Evolutionary conservation across 2,797 vertebrate species (phyloP), one percentile per base, ranked within the genome.

Genomic region (Remorina albescens): DNA sequence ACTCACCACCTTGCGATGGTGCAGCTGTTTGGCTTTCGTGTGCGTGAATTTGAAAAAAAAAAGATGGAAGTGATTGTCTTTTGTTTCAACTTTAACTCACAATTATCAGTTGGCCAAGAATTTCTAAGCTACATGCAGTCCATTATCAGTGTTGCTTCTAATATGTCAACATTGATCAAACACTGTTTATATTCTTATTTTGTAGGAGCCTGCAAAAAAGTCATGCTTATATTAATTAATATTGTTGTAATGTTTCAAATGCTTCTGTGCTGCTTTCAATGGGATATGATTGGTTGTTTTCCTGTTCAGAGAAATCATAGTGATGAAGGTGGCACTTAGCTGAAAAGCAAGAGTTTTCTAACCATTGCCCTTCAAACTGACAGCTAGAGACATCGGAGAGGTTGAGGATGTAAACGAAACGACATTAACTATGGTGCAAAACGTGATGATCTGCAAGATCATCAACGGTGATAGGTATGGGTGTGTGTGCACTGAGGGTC

Each of bases 221-320:
- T 10, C 41, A 12, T 61, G 70, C 56, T 81, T 59, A 75, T n/a
- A n/a, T n/a, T n/a, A n/a, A n/a, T n/a, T n/a, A n/a, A n/a, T n/a
- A n/a, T n/a, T n/a, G n/a, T n/a, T n/a, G n/a, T n/a, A 74, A 72
- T 78, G 69, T 67, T 84, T 88, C 15, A 67, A 62, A 63, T 76
- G 67, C 61, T 77, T 58, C 53, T 71, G 34, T 23, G 28, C 5
- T 7, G 11, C 55, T 46, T 74, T 61, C 71, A 62, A 81, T 34
- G 50, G 49, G n/a, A 76, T 80, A 73, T 67, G 11, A 60, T 82
- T 57, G 11, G 12, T 54, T 54, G 41, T 64, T 78, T 41, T 46
- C 79, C 47, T n/a, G 37, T 76, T 19, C 6, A 42, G 32, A 56
- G 30, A 61, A 19, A 23, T 59, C 46, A 25, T 19, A 2, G 1